phyloP scores from a whole-genome alignment of 2,113 vertebrate genomes.

The Vanacampus margaritifer region DNA sequence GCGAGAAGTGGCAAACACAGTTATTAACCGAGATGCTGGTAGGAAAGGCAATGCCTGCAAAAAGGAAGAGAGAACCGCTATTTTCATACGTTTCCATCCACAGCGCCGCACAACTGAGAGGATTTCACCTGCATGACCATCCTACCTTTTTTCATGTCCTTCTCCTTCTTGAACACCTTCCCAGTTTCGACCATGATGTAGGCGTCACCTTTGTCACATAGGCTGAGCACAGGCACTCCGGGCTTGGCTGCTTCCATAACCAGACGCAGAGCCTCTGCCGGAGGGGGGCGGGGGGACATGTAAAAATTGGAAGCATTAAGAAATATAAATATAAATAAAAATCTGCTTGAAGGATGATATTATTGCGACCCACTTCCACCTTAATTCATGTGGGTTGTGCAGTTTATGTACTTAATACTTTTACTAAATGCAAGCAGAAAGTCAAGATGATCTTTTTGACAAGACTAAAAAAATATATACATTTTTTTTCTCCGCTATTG shows the following conservation, averaged over 20 bases:
- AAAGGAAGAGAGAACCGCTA: conserved; percentile 44
- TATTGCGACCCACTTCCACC: background rate
- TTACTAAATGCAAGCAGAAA: background rate
- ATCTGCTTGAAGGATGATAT: background rate
- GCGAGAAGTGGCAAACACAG: conserved; percentile 98
- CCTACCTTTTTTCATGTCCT: conserved; percentile 96
- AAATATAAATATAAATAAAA: background rate
- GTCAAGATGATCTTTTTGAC: background rate
- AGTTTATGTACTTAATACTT: background rate
- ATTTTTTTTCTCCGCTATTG: background rate
- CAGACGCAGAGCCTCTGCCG: conserved; percentile 80
- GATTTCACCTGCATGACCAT: background rate
- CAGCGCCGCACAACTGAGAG: background rate
- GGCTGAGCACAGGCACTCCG: conserved; percentile 80
- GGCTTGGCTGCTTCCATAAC: conserved; percentile 81
- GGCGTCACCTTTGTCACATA: conserved; percentile 88
- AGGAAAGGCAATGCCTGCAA: conserved; percentile 91
- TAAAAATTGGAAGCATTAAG: conserved; percentile 1
- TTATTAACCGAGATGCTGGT: conserved; percentile 97
- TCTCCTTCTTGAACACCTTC: conserved; percentile 97
- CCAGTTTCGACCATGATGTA: conserved; percentile 89
- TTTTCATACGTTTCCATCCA: conserved; percentile 9
- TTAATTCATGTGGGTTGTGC: background rate
- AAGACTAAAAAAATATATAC: background rate
- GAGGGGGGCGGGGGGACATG: background rate